phyloP scores from a whole-genome alignment of 2,888 invertebrate species.

The Tigriopus californicus region DNA sequence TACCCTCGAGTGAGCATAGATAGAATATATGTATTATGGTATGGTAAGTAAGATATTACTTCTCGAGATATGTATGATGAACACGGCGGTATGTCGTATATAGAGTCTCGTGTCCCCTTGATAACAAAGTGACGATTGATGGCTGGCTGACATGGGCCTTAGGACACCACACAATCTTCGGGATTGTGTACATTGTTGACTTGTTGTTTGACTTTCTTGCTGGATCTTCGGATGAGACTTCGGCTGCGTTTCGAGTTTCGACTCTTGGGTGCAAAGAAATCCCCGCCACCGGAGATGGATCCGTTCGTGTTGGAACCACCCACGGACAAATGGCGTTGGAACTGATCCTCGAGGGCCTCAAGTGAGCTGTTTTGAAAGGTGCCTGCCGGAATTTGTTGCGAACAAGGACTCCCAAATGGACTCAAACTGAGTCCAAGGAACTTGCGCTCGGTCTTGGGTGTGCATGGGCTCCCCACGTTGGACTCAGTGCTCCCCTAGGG shows the following conservation, averaged over 20 bases:
- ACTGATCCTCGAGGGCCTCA: constrained; percentile 9
- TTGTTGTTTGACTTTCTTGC: constrained; percentile 57
- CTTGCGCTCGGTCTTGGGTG: background rate
- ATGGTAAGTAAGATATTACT: too few species aligned
- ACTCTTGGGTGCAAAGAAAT: too few species aligned
- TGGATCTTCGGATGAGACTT: constrained; percentile 56
- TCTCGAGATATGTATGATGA: too few species aligned
- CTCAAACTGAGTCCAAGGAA: constrained; percentile 22
- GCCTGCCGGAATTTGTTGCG: constrained; percentile 16
- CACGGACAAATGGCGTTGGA: constrained; percentile 4
- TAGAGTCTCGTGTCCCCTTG: too few species aligned
- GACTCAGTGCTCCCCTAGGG: too few species aligned
- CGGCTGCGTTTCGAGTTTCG: constrained; percentile 34
- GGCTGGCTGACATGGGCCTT: constrained; percentile 20
- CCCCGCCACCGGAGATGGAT: too few species aligned
- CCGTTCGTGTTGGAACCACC: too few species aligned
- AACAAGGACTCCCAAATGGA: constrained; percentile 20
- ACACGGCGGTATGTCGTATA: too few species aligned
- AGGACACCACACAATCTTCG: constrained; percentile 5
- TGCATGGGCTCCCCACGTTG: too few species aligned
- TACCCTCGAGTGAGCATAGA: too few species aligned
- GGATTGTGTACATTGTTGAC: constrained; percentile 26
- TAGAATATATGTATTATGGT: too few species aligned
- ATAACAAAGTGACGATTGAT: too few species aligned
- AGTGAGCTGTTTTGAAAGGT: constrained; percentile 18